Evolutionary conservation across 2,888 invertebrate genomes (phyloP).

Genomic region (Erebia aethiops): DNA sequence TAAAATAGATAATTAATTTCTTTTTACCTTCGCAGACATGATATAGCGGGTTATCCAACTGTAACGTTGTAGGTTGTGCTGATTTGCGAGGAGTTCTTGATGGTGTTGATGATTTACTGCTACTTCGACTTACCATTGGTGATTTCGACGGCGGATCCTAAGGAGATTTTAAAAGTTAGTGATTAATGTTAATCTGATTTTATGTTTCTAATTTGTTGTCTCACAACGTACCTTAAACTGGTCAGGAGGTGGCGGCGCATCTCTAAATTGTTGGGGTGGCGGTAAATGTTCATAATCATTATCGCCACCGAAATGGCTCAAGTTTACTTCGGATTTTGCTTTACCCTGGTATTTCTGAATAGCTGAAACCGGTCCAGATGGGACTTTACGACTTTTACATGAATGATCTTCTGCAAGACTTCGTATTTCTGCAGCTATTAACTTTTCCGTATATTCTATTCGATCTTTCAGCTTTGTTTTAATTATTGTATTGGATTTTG

Average conservation of each 20-base stretch:
- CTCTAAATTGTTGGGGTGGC: slow-evolving; percentile 93
- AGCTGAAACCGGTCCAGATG: slow-evolving; percentile 53
- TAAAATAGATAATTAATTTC: slow-evolving; percentile 8
- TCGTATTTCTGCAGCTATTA: slow-evolving; percentile 76
- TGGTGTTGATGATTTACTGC: slow-evolving; percentile 75
- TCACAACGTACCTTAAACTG: slow-evolving; percentile 80
- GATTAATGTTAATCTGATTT: slow-evolving; percentile 7
- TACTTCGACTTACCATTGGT: slow-evolving; percentile 71
- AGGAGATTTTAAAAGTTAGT: not conserved
- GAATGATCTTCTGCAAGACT: slow-evolving; percentile 71
- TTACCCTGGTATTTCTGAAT: slow-evolving; percentile 73
- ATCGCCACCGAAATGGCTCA: slow-evolving; percentile 79
- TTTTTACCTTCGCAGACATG: slow-evolving; percentile 89
- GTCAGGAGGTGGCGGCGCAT: slow-evolving; percentile 90
- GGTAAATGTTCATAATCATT: slow-evolving; percentile 89
- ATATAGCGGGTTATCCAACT: slow-evolving; percentile 88
- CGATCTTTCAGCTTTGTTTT: slow-evolving; percentile 72
- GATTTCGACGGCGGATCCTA: slow-evolving; percentile 77
- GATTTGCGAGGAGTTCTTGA: slow-evolving; percentile 68
- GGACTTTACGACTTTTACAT: slow-evolving; percentile 64
- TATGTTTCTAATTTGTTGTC: not conserved
- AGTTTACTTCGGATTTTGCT: slow-evolving; percentile 84
- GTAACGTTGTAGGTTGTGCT: slow-evolving; percentile 65
- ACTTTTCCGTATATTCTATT: slow-evolving; percentile 78
- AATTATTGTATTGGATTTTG: slow-evolving; percentile 56